These are phyloP conservation scores for Zaprionus africanus DNA, from an alignment of 1,140 invertebrate species.

Conservation along the genomic window DNA sequence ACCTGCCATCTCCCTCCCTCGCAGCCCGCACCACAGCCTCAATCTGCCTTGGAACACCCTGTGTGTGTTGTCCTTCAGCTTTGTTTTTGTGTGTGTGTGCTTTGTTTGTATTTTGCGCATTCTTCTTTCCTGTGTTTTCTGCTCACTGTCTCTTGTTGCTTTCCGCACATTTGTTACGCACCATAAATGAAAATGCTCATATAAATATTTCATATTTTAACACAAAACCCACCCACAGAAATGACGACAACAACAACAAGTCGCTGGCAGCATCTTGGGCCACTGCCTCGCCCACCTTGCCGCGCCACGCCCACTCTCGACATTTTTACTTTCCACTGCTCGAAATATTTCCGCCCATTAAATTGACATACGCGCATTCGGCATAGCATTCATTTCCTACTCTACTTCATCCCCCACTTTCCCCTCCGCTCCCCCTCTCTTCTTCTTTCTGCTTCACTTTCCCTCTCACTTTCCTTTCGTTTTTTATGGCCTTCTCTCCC, in stretches of 20 bases:
- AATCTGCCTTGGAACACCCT: background rate
- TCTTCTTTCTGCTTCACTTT: background rate
- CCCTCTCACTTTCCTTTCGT: constrained; percentile 9
- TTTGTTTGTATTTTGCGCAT: constrained; percentile 2
- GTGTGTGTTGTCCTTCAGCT: constrained; percentile 58
- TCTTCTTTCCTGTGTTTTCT: constrained; percentile 20
- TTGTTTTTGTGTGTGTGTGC: constrained; percentile 8
- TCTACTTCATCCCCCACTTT: constrained; percentile 66
- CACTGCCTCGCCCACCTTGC: constrained; percentile 23
- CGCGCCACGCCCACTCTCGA: constrained; percentile 4
- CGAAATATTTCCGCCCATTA: constrained; percentile 77
- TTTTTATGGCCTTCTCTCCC: constrained; percentile 61
- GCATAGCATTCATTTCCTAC: constrained; percentile 75
- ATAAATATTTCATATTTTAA: constrained; percentile 81
- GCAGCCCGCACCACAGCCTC: background rate
- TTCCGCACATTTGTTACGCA: constrained; percentile 80
- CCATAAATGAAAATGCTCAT: constrained; percentile 82
- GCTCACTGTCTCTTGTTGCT: constrained; percentile 5
- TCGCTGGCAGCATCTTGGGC: constrained; percentile 29
- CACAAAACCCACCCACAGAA: constrained; percentile 31
- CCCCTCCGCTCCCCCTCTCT: background rate
- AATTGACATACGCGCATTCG: constrained; percentile 77
- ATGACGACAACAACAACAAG: constrained; percentile 46
- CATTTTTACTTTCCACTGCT: constrained; percentile 44
- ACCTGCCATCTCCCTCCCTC: constrained; percentile 38